A percentile compares a stretch with the other conserved stretches of the same genome.
Conservation (phyloP, 2,113 vertebrate species). For the Potamarius usumacintae region DNA sequence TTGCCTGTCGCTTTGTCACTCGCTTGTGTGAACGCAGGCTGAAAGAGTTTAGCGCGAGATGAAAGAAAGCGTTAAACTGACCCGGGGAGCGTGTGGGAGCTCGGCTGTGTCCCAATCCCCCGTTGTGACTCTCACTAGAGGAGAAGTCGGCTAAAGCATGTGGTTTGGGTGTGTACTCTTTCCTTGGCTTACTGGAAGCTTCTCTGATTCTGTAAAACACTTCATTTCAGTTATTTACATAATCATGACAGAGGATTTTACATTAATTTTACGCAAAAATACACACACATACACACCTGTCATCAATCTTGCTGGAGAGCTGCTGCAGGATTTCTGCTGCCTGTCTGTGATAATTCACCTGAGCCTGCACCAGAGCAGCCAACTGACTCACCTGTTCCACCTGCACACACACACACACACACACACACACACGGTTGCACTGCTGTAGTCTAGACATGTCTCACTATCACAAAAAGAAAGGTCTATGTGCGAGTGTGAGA, state of each 20-base stretch:
- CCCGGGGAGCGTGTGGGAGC: conserved; percentile 85
- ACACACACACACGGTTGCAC: neutral
- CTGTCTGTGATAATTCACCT: conserved; percentile 94
- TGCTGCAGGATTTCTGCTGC: conserved; percentile 90
- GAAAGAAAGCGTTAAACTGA: conserved; percentile 60
- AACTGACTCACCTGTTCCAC: conserved; percentile 99
- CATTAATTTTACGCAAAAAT: neutral
- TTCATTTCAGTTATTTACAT: neutral
- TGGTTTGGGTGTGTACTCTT: conserved; percentile 88
- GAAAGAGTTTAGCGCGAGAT: neutral
- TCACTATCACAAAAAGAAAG: neutral
- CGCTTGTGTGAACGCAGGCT: too few species aligned
- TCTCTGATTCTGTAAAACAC: conserved; percentile 85
- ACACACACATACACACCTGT: conserved; percentile 73
- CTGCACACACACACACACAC: conserved; percentile 64
- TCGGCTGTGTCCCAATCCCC: conserved; percentile 85
- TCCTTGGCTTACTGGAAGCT: conserved; percentile 82
- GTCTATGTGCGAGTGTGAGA: too few species aligned
- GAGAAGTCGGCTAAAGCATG: conserved; percentile 88
- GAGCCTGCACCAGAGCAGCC: conserved; percentile 90
- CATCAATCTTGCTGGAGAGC: conserved; percentile 88
- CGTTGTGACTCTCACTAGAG: conserved; percentile 87
- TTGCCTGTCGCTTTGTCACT: too few species aligned
- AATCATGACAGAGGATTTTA: too few species aligned
- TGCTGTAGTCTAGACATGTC: too few species aligned